Evolutionary conservation across 2,113 vertebrate genomes (phyloP).

Genomic region (Crotophaga sulcirostris): DNA sequence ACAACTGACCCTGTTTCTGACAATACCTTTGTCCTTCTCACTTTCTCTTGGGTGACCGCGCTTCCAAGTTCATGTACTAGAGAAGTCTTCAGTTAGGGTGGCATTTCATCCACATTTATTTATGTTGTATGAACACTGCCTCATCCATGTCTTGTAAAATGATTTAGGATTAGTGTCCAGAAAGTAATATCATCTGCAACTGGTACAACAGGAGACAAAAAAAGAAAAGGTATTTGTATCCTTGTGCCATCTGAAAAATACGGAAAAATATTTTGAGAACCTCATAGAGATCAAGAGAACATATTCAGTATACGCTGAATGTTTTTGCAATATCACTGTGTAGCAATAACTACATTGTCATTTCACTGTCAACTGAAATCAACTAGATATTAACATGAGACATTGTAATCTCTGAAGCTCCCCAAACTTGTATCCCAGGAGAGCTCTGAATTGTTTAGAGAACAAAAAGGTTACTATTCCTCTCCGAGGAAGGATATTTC

Average conservation of each 20-base stretch:
- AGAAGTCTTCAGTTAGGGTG: not conserved
- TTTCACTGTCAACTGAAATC: not conserved
- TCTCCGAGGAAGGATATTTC: not conserved
- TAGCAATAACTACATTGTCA: not conserved
- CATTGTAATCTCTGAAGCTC: not conserved
- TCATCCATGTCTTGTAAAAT: not conserved
- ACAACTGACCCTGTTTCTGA: not conserved
- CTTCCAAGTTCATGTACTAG: not conserved
- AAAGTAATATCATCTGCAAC: not conserved
- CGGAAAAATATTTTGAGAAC: not conserved
- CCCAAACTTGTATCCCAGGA: not conserved
- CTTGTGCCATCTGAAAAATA: not conserved
- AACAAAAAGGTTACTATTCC: not conserved
- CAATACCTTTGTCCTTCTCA: not conserved
- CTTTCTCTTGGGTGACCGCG: not conserved
- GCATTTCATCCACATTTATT: not conserved
- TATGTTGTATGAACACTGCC: not conserved
- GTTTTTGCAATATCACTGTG: not conserved
- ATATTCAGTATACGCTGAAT: not conserved
- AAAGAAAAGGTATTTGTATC: not conserved
- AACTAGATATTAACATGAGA: not conserved
- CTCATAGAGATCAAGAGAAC: not conserved
- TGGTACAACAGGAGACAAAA: not conserved
- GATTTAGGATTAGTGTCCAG: not conserved
- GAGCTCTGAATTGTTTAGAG: not conserved